Conservation (phyloP, 2,888 invertebrate species). For the Seira musarum region DNA sequence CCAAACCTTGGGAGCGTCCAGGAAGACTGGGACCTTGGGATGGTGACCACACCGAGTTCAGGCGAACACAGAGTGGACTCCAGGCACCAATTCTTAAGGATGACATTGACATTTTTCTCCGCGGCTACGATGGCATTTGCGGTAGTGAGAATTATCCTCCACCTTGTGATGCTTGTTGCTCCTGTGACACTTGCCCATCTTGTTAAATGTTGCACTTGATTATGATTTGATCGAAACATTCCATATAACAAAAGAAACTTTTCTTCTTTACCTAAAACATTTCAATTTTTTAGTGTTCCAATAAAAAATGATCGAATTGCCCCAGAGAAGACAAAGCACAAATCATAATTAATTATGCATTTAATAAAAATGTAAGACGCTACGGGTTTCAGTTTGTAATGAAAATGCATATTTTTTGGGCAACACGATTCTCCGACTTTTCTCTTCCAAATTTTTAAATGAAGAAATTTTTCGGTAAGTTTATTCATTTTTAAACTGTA, state of each 20-base stretch:
- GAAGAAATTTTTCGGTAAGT: conserved; percentile 4
- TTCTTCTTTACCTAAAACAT: too few species aligned
- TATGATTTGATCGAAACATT: too few species aligned
- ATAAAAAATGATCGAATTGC: too few species aligned
- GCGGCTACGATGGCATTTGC: conserved; percentile 54
- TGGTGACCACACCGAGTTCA: conserved; percentile 65
- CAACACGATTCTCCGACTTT: too few species aligned
- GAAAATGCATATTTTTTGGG: neutral
- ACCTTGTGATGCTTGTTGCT: conserved; percentile 24
- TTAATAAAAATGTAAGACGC: conserved; percentile 47
- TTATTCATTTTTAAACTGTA: conserved; percentile 24
- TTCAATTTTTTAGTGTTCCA: too few species aligned
- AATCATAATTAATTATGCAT: too few species aligned
- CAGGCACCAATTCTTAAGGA: conserved; percentile 58
- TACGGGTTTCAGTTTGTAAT: conserved; percentile 38
- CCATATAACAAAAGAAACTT: too few species aligned
- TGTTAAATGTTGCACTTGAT: neutral
- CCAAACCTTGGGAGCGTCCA: conserved; percentile 68
- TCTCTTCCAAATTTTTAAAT: neutral
- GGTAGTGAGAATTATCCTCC: conserved; percentile 28
- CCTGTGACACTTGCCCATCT: neutral
- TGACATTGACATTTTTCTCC: conserved; percentile 65
- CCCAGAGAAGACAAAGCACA: too few species aligned
- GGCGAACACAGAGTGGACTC: conserved; percentile 53
- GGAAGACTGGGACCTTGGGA: conserved; percentile 60